Percentiles rank a stretch among this genome's conserved stretches.
Conservation (phyloP, 2,797 vertebrate species). For the Sebastes vulpes region DNA sequence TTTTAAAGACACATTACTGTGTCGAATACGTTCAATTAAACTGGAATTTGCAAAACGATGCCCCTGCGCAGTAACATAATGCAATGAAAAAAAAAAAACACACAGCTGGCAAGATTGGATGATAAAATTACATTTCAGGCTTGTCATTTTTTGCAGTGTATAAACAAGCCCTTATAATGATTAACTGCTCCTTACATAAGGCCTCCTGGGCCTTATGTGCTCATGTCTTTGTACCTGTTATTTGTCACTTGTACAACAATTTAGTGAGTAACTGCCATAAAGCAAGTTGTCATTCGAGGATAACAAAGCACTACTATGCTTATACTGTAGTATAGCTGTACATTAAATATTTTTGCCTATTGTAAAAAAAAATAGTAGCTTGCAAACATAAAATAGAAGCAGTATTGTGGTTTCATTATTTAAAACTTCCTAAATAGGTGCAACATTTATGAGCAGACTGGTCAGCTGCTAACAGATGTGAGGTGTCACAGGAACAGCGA, state of each 20-base stretch:
- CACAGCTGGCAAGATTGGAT: not conserved
- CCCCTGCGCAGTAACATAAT: not conserved
- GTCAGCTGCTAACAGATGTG: constrained; percentile 72
- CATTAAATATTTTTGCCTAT: not conserved
- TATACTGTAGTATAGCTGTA: not conserved
- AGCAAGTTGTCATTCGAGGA: not conserved
- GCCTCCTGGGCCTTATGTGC: constrained; percentile 5
- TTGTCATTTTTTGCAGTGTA: constrained; percentile 3
- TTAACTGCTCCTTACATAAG: constrained; percentile 19
- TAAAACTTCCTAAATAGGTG: constrained; percentile 8
- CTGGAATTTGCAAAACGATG: not conserved
- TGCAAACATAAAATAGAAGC: not conserved
- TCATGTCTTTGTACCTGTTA: constrained; percentile 13
- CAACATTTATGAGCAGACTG: constrained; percentile 61
- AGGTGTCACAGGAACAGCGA: constrained; percentile 73
- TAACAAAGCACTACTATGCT: not conserved
- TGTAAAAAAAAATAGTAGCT: not conserved
- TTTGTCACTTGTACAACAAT: constrained; percentile 19
- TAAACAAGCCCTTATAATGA: constrained; percentile 6
- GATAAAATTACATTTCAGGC: not conserved
- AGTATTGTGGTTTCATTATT: not conserved
- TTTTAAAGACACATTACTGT: constrained; percentile 13
- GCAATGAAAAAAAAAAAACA: not conserved
- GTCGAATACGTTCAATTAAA: not conserved
- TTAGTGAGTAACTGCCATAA: constrained; percentile 17